Evolutionary conservation across 92 coral and sea anemone species (phyloP).

Genomic region (Porites lobata): DNA sequence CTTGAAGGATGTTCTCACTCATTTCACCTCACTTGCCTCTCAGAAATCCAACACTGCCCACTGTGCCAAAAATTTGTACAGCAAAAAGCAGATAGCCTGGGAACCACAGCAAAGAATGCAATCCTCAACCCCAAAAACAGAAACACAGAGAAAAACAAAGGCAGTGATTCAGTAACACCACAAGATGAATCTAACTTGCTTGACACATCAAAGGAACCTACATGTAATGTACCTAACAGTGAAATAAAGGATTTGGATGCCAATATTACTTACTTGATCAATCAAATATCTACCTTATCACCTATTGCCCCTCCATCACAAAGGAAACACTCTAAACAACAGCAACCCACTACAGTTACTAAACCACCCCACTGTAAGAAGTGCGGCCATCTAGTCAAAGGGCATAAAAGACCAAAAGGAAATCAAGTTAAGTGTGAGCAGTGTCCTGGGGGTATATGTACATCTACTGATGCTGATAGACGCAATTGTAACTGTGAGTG

Average conservation of each 20-base stretch:
- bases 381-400: neutral
- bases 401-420: constrained; percentile 28
- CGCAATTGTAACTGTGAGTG: neutral
- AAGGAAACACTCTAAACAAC: too few species aligned
- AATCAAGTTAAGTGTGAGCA: neutral
- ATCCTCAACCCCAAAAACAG: neutral
- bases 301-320: too few species aligned
- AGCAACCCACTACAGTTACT: too few species aligned
- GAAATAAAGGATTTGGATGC: too few species aligned
- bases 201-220: neutral
- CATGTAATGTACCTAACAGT: too few species aligned
- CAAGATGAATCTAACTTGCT: neutral
- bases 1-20: constrained; percentile 51
- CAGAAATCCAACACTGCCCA: neutral
- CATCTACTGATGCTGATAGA: neutral
- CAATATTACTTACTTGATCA: constrained; percentile 20
- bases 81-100: constrained; percentile 16
- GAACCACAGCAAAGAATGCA: constrained; percentile 14
- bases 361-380: neutral
- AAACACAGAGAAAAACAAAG: neutral
- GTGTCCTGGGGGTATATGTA: neutral
- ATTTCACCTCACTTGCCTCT: constrained; percentile 26
- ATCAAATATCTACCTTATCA: too few species aligned
- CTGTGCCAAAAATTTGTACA: constrained; percentile 16
- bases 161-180: neutral